Conservation (phyloP, 2,888 invertebrate species). For the Melanotus villosus region DNA sequence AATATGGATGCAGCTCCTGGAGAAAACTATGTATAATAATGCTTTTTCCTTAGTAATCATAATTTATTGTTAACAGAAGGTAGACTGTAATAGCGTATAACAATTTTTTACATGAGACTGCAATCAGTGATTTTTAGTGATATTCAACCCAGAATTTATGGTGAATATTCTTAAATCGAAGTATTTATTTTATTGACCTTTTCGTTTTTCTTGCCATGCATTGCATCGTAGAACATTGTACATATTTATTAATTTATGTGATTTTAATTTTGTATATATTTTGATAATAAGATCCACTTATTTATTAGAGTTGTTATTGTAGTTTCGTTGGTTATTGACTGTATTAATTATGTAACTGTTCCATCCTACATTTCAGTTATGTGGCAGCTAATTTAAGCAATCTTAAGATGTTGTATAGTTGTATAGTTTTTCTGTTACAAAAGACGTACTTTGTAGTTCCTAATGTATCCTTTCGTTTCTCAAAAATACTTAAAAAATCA, state of each 20-base stretch:
- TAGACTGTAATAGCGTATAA: constrained; percentile 8
- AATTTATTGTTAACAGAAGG: constrained; percentile 12
- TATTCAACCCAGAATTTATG: too few relatives aligned
- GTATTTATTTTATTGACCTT: constrained; percentile 5
- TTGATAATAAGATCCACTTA: not conserved
- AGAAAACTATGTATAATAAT: constrained; percentile 54
- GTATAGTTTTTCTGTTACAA: constrained; percentile 2
- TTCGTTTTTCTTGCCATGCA: constrained; percentile 21
- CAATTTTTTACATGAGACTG: not conserved
- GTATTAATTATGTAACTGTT: not conserved
- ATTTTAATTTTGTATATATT: constrained; percentile 27
- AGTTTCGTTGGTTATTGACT: constrained; percentile 11
- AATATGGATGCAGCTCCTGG: constrained; percentile 48
- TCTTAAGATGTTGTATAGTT: too few relatives aligned
- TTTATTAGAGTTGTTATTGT: constrained; percentile 23
- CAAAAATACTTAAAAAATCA: not conserved
- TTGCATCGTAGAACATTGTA: constrained; percentile 7
- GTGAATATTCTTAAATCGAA: too few relatives aligned
- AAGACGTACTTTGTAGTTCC: constrained; percentile 18
- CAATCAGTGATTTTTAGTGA: constrained; percentile 22
- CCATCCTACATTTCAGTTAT: not conserved
- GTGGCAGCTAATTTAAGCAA: constrained; percentile 23
- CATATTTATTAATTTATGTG: constrained; percentile 22
- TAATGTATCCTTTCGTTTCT: too few relatives aligned
- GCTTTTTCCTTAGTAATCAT: constrained; percentile 5